Conservation (phyloP, 2,113 vertebrate species). For the Calidris pugnax region DNA sequence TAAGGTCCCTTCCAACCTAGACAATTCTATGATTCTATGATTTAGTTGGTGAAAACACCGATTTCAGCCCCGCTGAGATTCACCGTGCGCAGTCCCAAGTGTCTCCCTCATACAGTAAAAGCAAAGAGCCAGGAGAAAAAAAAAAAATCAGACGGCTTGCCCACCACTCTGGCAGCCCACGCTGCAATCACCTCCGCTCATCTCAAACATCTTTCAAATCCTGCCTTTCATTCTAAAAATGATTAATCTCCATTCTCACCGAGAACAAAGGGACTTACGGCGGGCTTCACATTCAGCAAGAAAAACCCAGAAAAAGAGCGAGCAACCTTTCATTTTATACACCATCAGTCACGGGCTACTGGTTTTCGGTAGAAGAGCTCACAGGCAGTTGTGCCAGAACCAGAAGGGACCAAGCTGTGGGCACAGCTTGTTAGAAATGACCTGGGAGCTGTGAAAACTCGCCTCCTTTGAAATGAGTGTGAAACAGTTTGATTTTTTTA, state of each 20-base stretch:
- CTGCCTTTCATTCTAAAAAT: not conserved
- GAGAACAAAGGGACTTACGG: not conserved
- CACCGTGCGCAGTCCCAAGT: accelerated
- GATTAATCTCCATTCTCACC: not conserved
- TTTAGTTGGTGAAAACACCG: not conserved
- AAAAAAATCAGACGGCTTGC: not conserved
- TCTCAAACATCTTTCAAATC: not conserved
- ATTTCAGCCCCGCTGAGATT: not conserved
- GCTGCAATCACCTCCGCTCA: not conserved
- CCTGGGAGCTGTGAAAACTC: not conserved
- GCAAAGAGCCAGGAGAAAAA: not conserved
- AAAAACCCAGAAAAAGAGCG: not conserved
- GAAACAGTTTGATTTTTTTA: not conserved
- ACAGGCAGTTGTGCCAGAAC: not conserved
- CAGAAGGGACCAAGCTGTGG: not conserved
- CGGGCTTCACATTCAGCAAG: not conserved
- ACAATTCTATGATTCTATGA: no score
- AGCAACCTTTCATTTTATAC: not conserved
- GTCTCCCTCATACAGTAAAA: not conserved
- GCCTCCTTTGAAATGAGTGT: not conserved
- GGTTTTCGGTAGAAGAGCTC: not conserved
- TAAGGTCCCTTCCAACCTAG: no score
- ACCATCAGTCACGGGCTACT: not conserved
- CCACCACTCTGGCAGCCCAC: not conserved
- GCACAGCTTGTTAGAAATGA: not conserved